These are phyloP conservation scores for Nicator chloris DNA, from an alignment of 2,113 vertebrate species.

Conservation along the genomic window DNA sequence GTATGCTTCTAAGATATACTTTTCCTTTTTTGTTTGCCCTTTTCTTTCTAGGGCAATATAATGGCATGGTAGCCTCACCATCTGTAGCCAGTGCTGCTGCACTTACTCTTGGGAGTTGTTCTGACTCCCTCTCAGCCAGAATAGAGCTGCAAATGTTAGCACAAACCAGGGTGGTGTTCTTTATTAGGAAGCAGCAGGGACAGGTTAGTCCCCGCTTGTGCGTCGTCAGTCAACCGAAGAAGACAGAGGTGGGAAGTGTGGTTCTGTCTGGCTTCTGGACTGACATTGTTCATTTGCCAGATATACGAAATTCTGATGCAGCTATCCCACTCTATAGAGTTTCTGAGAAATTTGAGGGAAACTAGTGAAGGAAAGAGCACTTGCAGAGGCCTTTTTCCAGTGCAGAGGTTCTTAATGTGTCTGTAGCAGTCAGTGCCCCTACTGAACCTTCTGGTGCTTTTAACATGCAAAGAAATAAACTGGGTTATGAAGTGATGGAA, in stretches of 20 bases:
- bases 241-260: neutral
- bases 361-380: neutral
- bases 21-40: neutral
- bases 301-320: neutral
- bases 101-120: neutral
- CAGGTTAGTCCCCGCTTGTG: neutral
- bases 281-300: neutral
- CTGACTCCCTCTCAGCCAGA: neutral
- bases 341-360: neutral
- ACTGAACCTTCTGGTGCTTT: neutral
- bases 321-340: neutral
- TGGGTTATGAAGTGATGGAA: neutral
- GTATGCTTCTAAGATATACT: neutral
- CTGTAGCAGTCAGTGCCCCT: neutral
- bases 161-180: neutral
- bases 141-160: neutral
- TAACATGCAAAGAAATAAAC: neutral
- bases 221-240: neutral
- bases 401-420: neutral
- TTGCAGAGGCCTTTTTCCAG: neutral
- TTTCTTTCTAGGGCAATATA: neutral
- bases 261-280: neutral
- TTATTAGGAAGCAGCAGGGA: neutral
- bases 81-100: neutral
- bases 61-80: neutral